phyloP scores from a whole-genome alignment of 2,888 invertebrate species.

The Hoplodrina ambigua region DNA sequence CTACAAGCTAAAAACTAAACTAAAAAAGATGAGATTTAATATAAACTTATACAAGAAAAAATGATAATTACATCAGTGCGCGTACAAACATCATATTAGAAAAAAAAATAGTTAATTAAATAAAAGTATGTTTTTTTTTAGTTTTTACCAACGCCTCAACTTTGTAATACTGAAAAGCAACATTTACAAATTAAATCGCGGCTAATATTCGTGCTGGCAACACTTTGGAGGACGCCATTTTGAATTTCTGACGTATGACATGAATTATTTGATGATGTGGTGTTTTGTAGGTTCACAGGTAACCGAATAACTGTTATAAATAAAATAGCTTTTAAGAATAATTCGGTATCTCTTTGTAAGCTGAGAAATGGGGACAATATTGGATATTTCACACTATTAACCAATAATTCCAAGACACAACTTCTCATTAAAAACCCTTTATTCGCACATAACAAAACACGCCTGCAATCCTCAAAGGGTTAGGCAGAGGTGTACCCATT shows the following conservation, averaged over 20 bases:
- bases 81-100: conserved; percentile 33
- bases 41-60: conserved; percentile 36
- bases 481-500: too few relatives aligned
- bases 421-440: too few relatives aligned
- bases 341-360: too few relatives aligned
- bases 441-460: too few relatives aligned
- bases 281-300: background rate
- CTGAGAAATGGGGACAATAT: too few relatives aligned
- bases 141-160: conserved; percentile 74
- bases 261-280: background rate
- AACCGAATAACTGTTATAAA: background rate
- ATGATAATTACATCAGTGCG: conserved; percentile 46
- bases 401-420: too few relatives aligned
- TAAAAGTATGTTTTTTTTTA: conserved; percentile 36
- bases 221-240: conserved; percentile 19
- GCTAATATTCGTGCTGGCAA: conserved; percentile 40
- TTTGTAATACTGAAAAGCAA: conserved; percentile 82
- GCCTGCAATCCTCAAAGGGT: too few relatives aligned
- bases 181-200: conserved; percentile 59
- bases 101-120: conserved; percentile 34
- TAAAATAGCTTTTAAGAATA: background rate
- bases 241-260: background rate
- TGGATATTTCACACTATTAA: too few relatives aligned
- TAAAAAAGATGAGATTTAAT: conserved; percentile 69
- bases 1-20: conserved; percentile 61